Base-by-base conservation (phyloP, 2,113 vertebrate genomes). In the Callaeas wilsoni region DNA sequence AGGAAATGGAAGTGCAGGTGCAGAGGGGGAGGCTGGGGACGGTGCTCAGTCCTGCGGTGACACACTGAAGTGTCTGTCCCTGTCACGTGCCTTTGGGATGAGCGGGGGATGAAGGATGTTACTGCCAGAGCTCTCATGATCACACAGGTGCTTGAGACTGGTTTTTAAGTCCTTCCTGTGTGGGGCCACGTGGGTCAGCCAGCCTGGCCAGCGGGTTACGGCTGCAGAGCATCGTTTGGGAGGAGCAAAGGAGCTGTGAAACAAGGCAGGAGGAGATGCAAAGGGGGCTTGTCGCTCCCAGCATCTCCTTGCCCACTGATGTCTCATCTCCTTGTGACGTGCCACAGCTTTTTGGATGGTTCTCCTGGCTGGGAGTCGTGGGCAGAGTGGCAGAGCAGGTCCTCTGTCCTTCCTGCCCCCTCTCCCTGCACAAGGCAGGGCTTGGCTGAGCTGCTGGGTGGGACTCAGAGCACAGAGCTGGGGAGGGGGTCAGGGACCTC, bases 31-130 rank as follows among this genome's bases (percentile, higher is more conserved):
- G 44, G 26, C 3, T 50, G 59, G 85, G 89, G 60, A 53, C 1
- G 0, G 52, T 4, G 13, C 41, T 42, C 12, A 4, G 47, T 55
- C 68, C 75, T 30, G 55, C 0, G 0, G 74, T 49, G 87, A 57
- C 78, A 39, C 37, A 0, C 27, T 2, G 25, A 63, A 3, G 33
- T 57, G 10, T 17, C 3, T 11, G 71, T 30, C 67, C 42, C 47
- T 15, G 32, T 4, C 29, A 1, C 2, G 56, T 75, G 69, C 53
- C 80, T 60, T 42, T 21, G 42, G 42, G 37, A 27, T 20, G 55
- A 68, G 23, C 12, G 41, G 20, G 33, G 27, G 12, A 29, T 4
- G 14, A 78, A 44, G 32, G 32, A 4, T 65, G 50, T 33, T 17
- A 6, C 13, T 71, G 70, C 23, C 15, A 4, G n/a, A 44, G 35